These are phyloP conservation scores for Coturnix japonica DNA, from an alignment of 2,113 vertebrate genomes.

Conservation along the genomic window DNA sequence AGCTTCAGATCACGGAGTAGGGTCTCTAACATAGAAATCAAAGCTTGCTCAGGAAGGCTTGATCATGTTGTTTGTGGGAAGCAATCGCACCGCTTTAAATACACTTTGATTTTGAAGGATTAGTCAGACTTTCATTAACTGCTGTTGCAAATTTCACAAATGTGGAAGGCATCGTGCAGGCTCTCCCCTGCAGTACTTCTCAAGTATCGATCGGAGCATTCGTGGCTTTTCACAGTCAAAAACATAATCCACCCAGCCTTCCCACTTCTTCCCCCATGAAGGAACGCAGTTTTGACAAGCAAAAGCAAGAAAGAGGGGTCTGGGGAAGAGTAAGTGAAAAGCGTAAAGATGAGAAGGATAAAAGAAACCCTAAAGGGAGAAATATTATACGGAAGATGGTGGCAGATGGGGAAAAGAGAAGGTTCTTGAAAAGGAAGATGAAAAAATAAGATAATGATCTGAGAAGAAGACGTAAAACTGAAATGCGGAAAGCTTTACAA, in stretches of 20 bases:
- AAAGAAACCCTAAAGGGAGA: constrained; percentile 49
- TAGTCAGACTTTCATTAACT: constrained; percentile 63
- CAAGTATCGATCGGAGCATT: not conserved
- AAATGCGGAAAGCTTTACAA: constrained; percentile 42
- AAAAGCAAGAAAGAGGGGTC: constrained; percentile 25
- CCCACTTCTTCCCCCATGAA: constrained; percentile 29
- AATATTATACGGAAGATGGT: constrained; percentile 3
- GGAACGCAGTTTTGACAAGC: constrained; percentile 51
- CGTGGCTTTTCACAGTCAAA: constrained; percentile 1
- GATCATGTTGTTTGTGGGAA: constrained; percentile 14
- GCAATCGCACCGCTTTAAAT: not conserved
- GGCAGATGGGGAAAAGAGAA: not conserved
- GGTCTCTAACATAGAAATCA: not conserved
- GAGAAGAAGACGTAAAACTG: not conserved
- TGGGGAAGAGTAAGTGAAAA: constrained; percentile 54
- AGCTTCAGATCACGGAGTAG: not conserved
- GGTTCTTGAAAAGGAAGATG: constrained; percentile 50
- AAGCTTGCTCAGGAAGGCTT: constrained; percentile 3
- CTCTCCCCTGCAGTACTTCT: constrained; percentile 39
- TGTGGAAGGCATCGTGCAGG: not conserved
- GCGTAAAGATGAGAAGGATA: constrained; percentile 44
- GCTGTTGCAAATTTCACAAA: constrained; percentile 23
- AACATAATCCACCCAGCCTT: constrained; percentile 35
- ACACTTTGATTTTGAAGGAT: constrained; percentile 31
- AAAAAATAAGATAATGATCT: constrained; percentile 50